A percentile compares a stretch with the other conserved stretches of the same genome.
phyloP scores from a whole-genome alignment of 2,113 vertebrate genomes.

The Charadrius vociferus region DNA sequence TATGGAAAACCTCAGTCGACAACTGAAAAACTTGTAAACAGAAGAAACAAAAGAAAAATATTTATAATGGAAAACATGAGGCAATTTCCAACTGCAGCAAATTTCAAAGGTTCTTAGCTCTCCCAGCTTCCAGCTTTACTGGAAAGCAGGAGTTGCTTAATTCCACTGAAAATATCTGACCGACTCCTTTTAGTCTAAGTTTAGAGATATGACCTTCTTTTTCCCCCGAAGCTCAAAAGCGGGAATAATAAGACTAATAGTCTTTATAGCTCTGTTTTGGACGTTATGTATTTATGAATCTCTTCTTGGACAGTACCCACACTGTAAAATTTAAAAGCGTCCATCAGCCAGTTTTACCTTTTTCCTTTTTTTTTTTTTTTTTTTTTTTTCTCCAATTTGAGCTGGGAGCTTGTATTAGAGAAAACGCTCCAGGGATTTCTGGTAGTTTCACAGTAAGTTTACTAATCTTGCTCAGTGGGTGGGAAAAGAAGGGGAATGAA shows the following conservation, averaged over 20 bases:
- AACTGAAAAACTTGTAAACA: neutral
- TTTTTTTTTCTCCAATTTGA: neutral
- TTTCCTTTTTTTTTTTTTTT: neutral
- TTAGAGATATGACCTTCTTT: neutral
- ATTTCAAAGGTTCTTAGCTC: conserved; percentile 9
- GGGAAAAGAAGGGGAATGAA: neutral
- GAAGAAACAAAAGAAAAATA: conserved; percentile 35
- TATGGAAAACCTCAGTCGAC: neutral
- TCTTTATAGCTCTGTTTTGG: neutral
- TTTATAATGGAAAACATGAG: conserved; percentile 48
- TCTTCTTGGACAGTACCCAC: neutral
- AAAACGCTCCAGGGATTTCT: neutral
- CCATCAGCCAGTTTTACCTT: neutral
- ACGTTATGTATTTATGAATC: neutral
- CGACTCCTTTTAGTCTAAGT: neutral
- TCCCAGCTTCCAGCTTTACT: conserved; percentile 31
- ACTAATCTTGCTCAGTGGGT: neutral
- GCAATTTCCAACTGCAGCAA: neutral
- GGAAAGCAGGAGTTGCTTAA: conserved; percentile 56
- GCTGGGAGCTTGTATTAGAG: neutral
- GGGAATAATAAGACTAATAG: neutral
- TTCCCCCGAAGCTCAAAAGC: neutral
- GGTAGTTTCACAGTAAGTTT: neutral
- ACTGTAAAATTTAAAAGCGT: neutral
- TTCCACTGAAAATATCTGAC: conserved; percentile 4